Evolutionary conservation across 2,888 invertebrate genomes (phyloP), one percentile per base, ranked within the genome.

Genomic region (Dynastes maya): DNA sequence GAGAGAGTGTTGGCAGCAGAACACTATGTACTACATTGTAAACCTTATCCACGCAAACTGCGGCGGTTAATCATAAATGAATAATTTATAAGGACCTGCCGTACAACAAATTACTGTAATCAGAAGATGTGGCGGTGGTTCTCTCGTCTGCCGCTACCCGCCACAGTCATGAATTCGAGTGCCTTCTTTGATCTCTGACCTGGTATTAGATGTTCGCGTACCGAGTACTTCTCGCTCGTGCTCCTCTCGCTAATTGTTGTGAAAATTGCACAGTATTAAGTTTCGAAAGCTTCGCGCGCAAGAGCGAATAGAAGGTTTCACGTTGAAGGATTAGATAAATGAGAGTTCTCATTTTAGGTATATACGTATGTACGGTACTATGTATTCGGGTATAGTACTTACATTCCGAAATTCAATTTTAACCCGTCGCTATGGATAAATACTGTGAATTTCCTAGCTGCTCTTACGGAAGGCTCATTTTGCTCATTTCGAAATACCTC

Each of bases 11-110:
- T 68, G 68, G 58, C 67, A 78, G 79, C 78, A n/a, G 22, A 68
- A 77, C 68, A 68, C 51, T 68, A 51, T 67, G 58, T 77, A 77
- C 68, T 68, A 80, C 81, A 83, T 83, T 84, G 83, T 83, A 80
- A 81, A 83, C 78, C 71, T 64, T 79, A 75, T 80, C 78, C 80
- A 70, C 78, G 80, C 76, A 80, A 80, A 80, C 82, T 82, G 78
- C 82, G 81, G 74, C 82, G 82, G 82, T 84, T 85, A 85, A 86
- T 86, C 84, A 83, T 81, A 84, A 83, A 86, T 85, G 85, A 84
- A 86, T 86, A 84, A 85, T 85, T 85, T 85, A 85, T 84, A 82
- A 80, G 81, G 74, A 65, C 64, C 77, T 71, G 68, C 51, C 82
- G 81, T 82, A 82, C 83, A 85, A 84, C 84, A 84, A 84, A 85